These are phyloP conservation scores for Clarias batrachus DNA, from an alignment of 2,113 vertebrate species.

Conservation along the genomic window DNA sequence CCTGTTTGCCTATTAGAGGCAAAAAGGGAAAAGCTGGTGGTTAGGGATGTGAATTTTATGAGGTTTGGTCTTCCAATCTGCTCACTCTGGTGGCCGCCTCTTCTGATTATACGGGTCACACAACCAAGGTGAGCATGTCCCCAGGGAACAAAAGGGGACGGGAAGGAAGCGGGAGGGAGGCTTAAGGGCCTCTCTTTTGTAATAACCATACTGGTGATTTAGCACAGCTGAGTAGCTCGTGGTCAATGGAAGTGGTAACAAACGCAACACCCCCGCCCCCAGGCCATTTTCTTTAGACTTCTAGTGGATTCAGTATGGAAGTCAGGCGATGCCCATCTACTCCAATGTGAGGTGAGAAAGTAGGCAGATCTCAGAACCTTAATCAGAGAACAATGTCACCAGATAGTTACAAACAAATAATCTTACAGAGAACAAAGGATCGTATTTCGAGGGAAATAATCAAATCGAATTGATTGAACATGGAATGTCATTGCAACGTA, in stretches of 20 bases:
- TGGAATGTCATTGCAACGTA: too few species aligned
- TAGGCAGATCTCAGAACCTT: slow-evolving; percentile 3
- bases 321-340: slow-evolving; percentile 34
- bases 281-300: not conserved
- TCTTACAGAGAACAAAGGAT: too few species aligned
- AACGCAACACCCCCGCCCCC: not conserved
- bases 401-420: too few species aligned
- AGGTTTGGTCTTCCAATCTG: slow-evolving; percentile 28
- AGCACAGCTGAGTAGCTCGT: slow-evolving; percentile 43
- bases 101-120: slow-evolving; percentile 41
- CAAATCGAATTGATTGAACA: too few species aligned
- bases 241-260: slow-evolving; percentile 28
- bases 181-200: slow-evolving; percentile 38
- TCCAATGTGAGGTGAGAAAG: not conserved
- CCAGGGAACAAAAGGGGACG: slow-evolving; percentile 19
- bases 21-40: slow-evolving; percentile 13
- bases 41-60: slow-evolving; percentile 33
- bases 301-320: slow-evolving; percentile 17
- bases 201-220: slow-evolving; percentile 48
- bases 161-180: not conserved
- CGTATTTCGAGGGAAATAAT: too few species aligned
- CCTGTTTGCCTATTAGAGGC: not conserved
- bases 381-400: too few species aligned
- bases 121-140: slow-evolving; percentile 40
- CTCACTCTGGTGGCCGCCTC: slow-evolving; percentile 28